Base-by-base conservation (phyloP, 2,113 vertebrate genomes). In the Todiramphus saurophagus region DNA sequence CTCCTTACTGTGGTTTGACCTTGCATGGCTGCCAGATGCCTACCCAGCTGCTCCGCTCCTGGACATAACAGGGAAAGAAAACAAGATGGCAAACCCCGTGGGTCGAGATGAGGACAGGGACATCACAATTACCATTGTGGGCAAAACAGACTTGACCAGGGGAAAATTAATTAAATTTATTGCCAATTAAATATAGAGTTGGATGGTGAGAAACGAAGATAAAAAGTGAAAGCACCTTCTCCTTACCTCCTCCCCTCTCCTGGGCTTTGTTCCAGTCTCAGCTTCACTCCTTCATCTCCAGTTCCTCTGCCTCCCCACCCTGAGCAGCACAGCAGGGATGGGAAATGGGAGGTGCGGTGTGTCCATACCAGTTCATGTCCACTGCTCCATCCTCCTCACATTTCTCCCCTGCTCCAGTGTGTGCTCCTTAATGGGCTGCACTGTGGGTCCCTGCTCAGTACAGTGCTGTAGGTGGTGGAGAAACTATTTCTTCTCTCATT, bases 261-360 rank as follows among this genome's bases (percentile, higher is more conserved):
- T 5, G 8, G 51, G 28, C 30, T 92, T 77, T 69, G 33, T 73
- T 16, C 7, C 41, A 59, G 21, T 25, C 41, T 77, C 64, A 73
- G 12, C 12, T 68, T 87, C 16, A 25, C 4, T 73, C 16, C 13
- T 63, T 46, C 69, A 75, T 41, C 18, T 46, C 15, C 60, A 67
- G 0, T 25, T 85, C 35, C 14, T 91, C n/a, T 84, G 48, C 56
- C 27, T 85, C 35, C 68, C 39, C 33, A 24, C 21, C 56, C 16
- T 46, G 44, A 70, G 35, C 0, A 0, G 25, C 33, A 46, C 30
- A 16, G 21, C 0, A 9, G 2, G 16, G 16, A 3, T 67, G 51
- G 24, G 10, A 19, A 88, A 33, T 35, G 23, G 43, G 17, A n/a
- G 4, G 2, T 68, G 11, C 50, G n/a, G 18, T 66, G 18, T 37